Conservation (phyloP, 2,888 invertebrate genomes). For the Pilophorus perplexus region DNA sequence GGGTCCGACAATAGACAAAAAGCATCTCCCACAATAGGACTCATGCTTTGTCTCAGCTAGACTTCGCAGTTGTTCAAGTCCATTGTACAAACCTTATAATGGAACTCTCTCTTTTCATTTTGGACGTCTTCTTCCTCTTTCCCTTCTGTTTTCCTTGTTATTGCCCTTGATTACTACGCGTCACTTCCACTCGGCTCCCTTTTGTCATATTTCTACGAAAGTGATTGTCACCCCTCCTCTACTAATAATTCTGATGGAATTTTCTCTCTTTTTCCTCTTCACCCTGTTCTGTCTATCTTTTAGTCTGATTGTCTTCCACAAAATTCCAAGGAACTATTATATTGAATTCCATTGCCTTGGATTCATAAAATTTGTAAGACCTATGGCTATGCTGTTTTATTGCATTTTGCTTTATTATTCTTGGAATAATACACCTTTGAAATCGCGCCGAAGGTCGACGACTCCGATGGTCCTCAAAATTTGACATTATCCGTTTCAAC, state of each 20-base stretch:
- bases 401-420: too few relatives aligned
- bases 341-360: too few relatives aligned
- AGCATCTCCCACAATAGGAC: conserved; percentile 26
- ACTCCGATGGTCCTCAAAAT: too few relatives aligned
- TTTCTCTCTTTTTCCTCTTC: conserved; percentile 3
- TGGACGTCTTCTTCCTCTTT: conserved; percentile 43
- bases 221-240: conserved; percentile 15
- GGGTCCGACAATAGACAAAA: conserved; percentile 39
- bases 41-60: conserved; percentile 39
- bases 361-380: too few relatives aligned
- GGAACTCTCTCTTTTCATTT: conserved; percentile 44
- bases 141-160: conserved; percentile 29
- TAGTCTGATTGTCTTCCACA: not conserved
- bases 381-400: too few relatives aligned
- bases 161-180: conserved; percentile 40
- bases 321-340: too few relatives aligned
- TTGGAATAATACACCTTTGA: too few relatives aligned
- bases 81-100: conserved; percentile 46
- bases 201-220: conserved; percentile 28
- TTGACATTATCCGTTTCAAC: too few relatives aligned
- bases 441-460: too few relatives aligned
- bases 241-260: conserved; percentile 28
- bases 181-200: conserved; percentile 28
- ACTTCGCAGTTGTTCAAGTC: conserved; percentile 40
- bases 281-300: not conserved